Conservation (phyloP, 2,888 invertebrate genomes). For the Mamestra brassicae region DNA sequence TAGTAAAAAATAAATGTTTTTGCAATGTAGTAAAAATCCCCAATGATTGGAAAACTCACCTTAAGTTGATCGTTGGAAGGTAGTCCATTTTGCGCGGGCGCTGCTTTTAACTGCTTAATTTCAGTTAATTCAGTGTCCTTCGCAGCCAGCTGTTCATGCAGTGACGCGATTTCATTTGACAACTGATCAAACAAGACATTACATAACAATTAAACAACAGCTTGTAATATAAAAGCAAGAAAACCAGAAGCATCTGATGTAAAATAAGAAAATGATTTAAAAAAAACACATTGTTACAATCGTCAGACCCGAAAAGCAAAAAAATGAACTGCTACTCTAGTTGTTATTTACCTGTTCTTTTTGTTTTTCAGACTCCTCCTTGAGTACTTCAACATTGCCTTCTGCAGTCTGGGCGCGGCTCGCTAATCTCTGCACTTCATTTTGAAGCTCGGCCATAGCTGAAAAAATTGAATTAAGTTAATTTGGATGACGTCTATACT, state of each 20-base stretch:
- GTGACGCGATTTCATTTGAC: conserved; percentile 74
- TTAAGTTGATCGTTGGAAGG: conserved; percentile 80
- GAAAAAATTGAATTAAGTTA: conserved; percentile 9
- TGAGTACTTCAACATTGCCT: conserved; percentile 81
- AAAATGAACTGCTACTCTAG: too few species aligned
- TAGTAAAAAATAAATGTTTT: not conserved
- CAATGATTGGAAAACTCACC: conserved; percentile 64
- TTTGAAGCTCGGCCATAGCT: conserved; percentile 86
- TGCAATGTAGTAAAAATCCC: not conserved
- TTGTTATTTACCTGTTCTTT: conserved; percentile 78
- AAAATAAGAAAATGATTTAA: too few species aligned
- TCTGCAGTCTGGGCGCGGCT: conserved; percentile 80
- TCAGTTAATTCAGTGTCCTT: conserved; percentile 83
- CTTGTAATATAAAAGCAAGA: not conserved
- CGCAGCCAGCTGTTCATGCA: conserved; percentile 76
- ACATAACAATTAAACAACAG: not conserved
- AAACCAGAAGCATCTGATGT: not conserved
- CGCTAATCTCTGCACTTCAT: conserved; percentile 88
- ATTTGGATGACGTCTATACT: not conserved
- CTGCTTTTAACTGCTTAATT: conserved; percentile 78
- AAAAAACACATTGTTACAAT: not conserved
- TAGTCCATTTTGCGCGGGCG: conserved; percentile 85
- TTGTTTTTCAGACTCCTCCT: conserved; percentile 89
- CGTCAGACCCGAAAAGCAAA: not conserved
- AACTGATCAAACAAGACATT: conserved; percentile 68